Conservation (phyloP, 2,113 vertebrate genomes). For the Poicephalus gulielmi region DNA sequence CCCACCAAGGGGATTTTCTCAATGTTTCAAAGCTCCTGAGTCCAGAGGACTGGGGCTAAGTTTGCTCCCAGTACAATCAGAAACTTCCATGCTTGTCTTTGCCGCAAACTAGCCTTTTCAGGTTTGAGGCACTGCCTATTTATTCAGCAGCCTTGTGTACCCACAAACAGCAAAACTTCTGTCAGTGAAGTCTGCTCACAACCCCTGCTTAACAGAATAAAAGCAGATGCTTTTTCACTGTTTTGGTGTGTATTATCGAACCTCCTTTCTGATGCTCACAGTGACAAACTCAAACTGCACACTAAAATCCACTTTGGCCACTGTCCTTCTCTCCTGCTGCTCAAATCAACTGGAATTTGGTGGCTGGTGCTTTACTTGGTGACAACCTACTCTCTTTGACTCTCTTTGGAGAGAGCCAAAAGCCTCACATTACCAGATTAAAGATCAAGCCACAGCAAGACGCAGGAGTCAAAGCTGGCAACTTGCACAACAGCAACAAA, state of each 20-base stretch:
- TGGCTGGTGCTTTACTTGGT: not conserved
- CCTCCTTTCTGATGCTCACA: not conserved
- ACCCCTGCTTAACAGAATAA: not conserved
- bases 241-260: rapidly evolving
- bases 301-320: not conserved
- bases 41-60: not conserved
- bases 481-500: not conserved
- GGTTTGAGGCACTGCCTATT: not conserved
- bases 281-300: not conserved
- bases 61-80: not conserved
- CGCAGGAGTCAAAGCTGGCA: not conserved
- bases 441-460: not conserved
- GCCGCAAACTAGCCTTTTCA: not conserved
- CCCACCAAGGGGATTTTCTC: not conserved
- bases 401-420: not conserved
- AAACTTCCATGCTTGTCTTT: not conserved
- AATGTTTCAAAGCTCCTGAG: not conserved
- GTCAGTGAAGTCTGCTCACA: not conserved
- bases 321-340: not conserved
- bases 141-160: not conserved
- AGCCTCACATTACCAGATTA: not conserved
- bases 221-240: not conserved
- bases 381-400: not conserved
- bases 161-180: not conserved
- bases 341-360: not conserved